Base-by-base conservation (phyloP, 2,797 vertebrate genomes). In the Peromyscus melanophrys region DNA sequence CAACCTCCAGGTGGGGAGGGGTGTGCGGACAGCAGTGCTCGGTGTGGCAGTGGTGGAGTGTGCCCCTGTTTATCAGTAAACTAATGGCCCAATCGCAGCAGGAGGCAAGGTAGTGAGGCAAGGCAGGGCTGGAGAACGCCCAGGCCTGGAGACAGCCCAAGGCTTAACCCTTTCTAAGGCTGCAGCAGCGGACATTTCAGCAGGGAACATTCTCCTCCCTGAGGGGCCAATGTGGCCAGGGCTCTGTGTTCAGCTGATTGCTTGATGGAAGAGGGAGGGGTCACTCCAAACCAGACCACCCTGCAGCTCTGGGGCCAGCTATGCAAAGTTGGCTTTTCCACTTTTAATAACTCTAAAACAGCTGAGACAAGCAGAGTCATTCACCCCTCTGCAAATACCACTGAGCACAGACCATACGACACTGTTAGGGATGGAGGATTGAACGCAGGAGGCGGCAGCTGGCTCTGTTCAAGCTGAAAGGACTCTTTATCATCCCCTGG, bases 21-120 rank as follows among this genome's bases (percentile, higher is more conserved):
- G 21, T 13, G 0, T 2, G 1, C 0, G 0, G 65, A 92, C 19
- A 57, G 52, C 37, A 29, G 77, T 19, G 0, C 5, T 57, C 7
- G 23, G 37, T 3, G 89, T 75, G 97, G 97, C 97, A 83, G 97
- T 1, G 31, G 96, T 97, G 98, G 98, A 99, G 98, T 97, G 98
- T 98, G 99, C 98, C 98, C 91, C 71, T 98, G 98, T 98, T 99
- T 99, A 99, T 97, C 95, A 97, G 97, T 98, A 98, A 99, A 98
- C 98, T 98, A 97, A 97, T 95, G 97, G 97, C 96, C 97, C 86
- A 86, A 96, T 98, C 98, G 97, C 98, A 98, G 98, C 98, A 96
- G 89, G 92, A 98, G 98, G 98, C 98, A 91, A 55, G 77, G 96
- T 93, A 96, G 73, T n/a, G 96, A 88, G 96, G 96, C 8, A 97